phyloP scores from a whole-genome alignment of 53 echinoderm and acorn worm genomes.

The Hippasteria phrygiana region DNA sequence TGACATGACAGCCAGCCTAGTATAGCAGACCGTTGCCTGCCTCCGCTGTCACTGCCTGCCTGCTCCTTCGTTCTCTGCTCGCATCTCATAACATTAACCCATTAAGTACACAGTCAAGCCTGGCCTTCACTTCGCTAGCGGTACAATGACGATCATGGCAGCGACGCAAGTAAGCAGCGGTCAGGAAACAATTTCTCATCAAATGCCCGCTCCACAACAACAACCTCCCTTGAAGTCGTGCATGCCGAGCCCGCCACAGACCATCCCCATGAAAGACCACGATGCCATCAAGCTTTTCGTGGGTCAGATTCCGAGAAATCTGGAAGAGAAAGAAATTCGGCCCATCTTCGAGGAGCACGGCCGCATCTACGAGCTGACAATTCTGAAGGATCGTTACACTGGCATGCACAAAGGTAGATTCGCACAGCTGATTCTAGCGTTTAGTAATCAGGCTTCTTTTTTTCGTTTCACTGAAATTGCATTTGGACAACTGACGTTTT shows the following conservation, averaged over 20 bases:
- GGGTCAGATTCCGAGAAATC: constrained; percentile 95
- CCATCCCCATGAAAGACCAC: constrained; percentile 99
- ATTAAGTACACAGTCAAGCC: constrained; percentile 59
- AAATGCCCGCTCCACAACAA: constrained; percentile 69
- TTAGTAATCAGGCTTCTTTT: no score
- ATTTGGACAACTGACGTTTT: no score
- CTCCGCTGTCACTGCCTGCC: constrained; percentile 50
- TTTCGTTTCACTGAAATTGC: no score
- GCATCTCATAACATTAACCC: constrained; percentile 69
- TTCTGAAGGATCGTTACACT: constrained; percentile 95
- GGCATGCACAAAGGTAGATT: constrained; percentile 96
- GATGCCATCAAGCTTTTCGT: constrained; percentile 99
- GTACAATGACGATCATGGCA: constrained; percentile 99
- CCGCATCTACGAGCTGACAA: constrained; percentile 96
- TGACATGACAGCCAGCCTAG: constrained; percentile 55
- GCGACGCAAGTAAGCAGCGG: constrained; percentile 89
- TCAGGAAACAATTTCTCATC: constrained; percentile 75
- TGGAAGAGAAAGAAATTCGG: constrained; percentile 97
- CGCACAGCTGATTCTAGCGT: background rate
- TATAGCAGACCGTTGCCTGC: constrained; percentile 53
- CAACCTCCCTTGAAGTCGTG: constrained; percentile 81
- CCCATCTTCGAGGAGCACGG: constrained; percentile 97
- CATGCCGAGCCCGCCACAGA: constrained; percentile 88
- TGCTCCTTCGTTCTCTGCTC: constrained; percentile 48
- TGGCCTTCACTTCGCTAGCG: constrained; percentile 28